phyloP scores from a whole-genome alignment of 1,140 invertebrate genomes.

The Drosophila cardini region DNA sequence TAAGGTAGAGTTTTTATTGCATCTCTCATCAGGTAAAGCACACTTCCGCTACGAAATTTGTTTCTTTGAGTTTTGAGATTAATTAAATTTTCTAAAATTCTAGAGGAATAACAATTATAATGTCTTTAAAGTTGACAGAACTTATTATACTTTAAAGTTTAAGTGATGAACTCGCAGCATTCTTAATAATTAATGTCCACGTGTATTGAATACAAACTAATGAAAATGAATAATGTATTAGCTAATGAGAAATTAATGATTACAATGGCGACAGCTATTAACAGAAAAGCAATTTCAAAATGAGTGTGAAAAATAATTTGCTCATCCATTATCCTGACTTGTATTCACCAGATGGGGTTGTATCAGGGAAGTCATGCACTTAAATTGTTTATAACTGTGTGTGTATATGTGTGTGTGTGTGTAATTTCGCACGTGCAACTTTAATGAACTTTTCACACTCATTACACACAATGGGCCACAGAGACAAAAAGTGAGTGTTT shows the following conservation, averaged over 20 bases:
- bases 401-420: conserved; percentile 1
- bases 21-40: no score
- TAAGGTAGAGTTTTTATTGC: no score
- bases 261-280: conserved; percentile 53
- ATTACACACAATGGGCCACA: conserved; percentile 62
- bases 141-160: no score
- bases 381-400: conserved; percentile 40
- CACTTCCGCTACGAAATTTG: no score
- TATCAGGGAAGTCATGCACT: conserved; percentile 60
- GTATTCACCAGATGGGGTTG: conserved; percentile 13
- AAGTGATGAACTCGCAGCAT: neutral
- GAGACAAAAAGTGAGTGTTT: conserved; percentile 12
- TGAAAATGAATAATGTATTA: conserved; percentile 62
- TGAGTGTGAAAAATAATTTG: conserved; percentile 62
- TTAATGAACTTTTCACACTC: conserved; percentile 80
- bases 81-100: no score
- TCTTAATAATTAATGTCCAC: conserved; percentile 10
- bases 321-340: conserved; percentile 34
- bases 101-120: no score
- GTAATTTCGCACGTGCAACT: conserved; percentile 77
- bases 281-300: conserved; percentile 44
- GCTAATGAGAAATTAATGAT: conserved; percentile 60
- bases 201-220: neutral
- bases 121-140: no score
- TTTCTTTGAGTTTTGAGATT: no score